Percentiles rank a stretch among this genome's conserved stretches.
phyloP scores from a whole-genome alignment of 2,113 vertebrate genomes.

The Crocuta crocuta region DNA sequence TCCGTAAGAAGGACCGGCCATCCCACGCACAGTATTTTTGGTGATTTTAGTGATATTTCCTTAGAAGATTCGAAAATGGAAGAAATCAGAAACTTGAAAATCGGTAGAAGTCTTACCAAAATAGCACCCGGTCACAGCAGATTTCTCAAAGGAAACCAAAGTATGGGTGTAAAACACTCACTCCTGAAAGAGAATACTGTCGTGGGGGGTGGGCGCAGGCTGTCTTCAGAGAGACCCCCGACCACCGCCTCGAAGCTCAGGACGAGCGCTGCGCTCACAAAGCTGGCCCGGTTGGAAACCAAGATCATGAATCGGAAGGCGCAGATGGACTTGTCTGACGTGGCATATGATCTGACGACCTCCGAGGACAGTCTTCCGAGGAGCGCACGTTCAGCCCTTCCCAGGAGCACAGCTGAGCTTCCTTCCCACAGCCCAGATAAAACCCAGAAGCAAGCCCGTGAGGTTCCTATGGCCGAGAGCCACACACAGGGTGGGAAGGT shows the following conservation, averaged over 20 bases:
- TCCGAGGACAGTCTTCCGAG: accelerated
- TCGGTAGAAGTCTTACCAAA: not conserved
- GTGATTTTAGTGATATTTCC: constrained; percentile 58
- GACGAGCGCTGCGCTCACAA: constrained; percentile 80
- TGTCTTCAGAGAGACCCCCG: accelerated
- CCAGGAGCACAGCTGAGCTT: accelerated
- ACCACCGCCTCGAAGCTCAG: not conserved
- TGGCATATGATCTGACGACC: not conserved
- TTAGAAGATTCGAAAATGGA: constrained; percentile 58
- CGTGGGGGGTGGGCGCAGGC: accelerated
- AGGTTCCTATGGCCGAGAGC: constrained; percentile 25
- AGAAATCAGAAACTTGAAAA: not conserved
- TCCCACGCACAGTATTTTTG: not conserved
- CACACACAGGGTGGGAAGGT: not conserved
- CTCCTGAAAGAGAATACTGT: accelerated
- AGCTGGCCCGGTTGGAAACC: constrained; percentile 87
- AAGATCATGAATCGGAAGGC: constrained; percentile 80
- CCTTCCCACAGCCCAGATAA: not conserved
- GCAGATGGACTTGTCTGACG: not conserved
- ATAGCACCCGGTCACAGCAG: constrained; percentile 58
- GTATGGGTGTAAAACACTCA: not conserved
- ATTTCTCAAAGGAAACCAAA: constrained; percentile 87
- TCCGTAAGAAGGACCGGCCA: not conserved
- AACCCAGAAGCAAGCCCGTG: not conserved
- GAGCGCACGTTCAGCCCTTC: accelerated